Evolutionary conservation across 92 coral and sea anemone genomes (phyloP).

Genomic region (Zoanthus sociatus): DNA sequence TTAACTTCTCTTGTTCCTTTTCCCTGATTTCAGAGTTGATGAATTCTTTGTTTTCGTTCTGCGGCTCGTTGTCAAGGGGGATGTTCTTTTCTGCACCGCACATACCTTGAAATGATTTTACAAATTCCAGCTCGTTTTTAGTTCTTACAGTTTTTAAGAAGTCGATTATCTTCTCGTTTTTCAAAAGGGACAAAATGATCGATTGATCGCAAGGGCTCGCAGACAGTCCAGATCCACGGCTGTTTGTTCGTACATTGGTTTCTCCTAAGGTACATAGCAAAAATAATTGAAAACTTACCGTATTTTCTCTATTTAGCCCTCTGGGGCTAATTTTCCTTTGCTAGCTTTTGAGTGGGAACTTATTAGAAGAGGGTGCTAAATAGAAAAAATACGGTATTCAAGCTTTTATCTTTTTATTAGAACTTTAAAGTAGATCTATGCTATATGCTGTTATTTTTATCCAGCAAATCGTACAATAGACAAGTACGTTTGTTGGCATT

Average conservation of each 20-base stretch:
- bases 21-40: neutral
- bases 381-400: too few species aligned
- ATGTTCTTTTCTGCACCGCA: neutral
- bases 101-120: constrained; percentile 17
- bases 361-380: neutral
- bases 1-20: neutral
- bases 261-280: neutral
- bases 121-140: constrained; percentile 12
- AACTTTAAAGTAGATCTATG: too few species aligned
- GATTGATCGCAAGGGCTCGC: neutral
- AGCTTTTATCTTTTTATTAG: too few species aligned
- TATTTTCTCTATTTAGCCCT: too few species aligned
- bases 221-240: neutral
- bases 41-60: neutral
- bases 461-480: too few species aligned
- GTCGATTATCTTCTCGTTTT: constrained; percentile 22
- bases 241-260: neutral
- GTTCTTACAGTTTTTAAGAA: constrained; percentile 15
- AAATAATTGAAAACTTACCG: neutral
- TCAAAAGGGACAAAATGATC: neutral
- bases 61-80: neutral
- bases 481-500: too few species aligned
- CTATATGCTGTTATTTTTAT: too few species aligned
- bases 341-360: neutral
- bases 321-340: too few species aligned